Evolutionary conservation across 2,113 vertebrate species (phyloP).

Genomic region (Lagopus leucura): DNA sequence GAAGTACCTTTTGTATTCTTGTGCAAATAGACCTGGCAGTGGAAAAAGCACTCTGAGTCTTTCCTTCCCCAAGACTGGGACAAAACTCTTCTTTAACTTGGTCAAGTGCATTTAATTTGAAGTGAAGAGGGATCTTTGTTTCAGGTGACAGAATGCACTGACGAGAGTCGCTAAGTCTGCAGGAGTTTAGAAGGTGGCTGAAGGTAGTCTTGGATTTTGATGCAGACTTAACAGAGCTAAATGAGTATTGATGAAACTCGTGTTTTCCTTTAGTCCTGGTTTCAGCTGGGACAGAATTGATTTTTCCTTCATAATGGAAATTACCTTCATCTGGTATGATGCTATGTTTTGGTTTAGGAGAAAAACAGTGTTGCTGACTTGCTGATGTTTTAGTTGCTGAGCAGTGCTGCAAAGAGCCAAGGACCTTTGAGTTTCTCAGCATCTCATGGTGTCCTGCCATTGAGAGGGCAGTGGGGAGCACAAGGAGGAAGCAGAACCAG

Average conservation of each 20-base stretch:
- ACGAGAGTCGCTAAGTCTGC: neutral
- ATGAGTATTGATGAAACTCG: neutral
- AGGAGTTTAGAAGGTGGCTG: neutral
- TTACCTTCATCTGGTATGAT: no score
- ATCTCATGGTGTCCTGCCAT: neutral
- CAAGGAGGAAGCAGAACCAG: neutral
- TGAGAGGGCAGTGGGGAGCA: neutral
- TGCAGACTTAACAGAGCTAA: neutral
- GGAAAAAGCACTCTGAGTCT: accelerated
- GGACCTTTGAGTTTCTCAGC: no score
- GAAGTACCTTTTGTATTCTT: neutral
- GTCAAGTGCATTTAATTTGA: neutral
- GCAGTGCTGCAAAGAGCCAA: no score
- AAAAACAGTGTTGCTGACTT: no score
- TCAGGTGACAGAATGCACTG: neutral
- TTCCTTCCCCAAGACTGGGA: neutral
- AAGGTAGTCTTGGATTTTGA: neutral
- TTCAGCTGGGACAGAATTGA: no score
- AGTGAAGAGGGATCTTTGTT: neutral
- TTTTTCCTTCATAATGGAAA: no score
- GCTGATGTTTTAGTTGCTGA: no score
- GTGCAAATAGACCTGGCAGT: neutral
- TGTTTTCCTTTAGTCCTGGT: neutral
- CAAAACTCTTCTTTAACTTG: neutral
- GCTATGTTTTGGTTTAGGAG: no score